These are phyloP conservation scores for Bucco capensis DNA, from an alignment of 2,113 vertebrate species.

Conservation along the genomic window DNA sequence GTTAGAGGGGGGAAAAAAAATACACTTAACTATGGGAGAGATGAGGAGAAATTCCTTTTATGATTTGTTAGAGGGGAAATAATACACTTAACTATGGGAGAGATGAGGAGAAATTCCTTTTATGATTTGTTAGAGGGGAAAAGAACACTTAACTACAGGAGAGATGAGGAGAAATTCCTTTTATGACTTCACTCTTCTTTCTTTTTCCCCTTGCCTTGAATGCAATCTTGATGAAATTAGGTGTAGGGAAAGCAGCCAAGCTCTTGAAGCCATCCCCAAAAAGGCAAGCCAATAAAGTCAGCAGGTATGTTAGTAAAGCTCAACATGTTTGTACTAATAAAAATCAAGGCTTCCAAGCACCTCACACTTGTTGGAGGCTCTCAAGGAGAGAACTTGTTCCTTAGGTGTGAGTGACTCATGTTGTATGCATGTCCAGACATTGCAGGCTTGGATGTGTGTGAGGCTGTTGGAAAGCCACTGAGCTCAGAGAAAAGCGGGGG, in stretches of 20 bases:
- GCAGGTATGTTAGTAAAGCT: constrained; percentile 66
- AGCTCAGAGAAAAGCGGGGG: not conserved
- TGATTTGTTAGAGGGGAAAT: no score
- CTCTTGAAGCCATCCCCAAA: constrained; percentile 64
- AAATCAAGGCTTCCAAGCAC: constrained; percentile 62
- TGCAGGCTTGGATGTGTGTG: constrained; percentile 46
- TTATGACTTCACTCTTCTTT: not conserved
- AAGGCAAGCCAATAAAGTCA: constrained; percentile 64
- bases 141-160: no score
- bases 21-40: no score
- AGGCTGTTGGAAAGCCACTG: constrained; percentile 29
- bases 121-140: no score
- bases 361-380: constrained; percentile 61
- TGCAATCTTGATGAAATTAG: constrained; percentile 54
- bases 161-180: constrained; percentile 63
- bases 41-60: no score
- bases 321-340: constrained; percentile 67
- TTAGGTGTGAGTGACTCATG: constrained; percentile 74
- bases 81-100: no score
- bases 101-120: no score
- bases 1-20: no score
- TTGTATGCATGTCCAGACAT: constrained; percentile 53
- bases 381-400: constrained; percentile 64
- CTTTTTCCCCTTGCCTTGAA: not conserved
- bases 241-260: constrained; percentile 50